Percentiles rank a stretch among this genome's conserved stretches.
These are phyloP conservation scores for Palaemon carinicauda DNA, from an alignment of 1,140 invertebrate species.

Conservation along the genomic window DNA sequence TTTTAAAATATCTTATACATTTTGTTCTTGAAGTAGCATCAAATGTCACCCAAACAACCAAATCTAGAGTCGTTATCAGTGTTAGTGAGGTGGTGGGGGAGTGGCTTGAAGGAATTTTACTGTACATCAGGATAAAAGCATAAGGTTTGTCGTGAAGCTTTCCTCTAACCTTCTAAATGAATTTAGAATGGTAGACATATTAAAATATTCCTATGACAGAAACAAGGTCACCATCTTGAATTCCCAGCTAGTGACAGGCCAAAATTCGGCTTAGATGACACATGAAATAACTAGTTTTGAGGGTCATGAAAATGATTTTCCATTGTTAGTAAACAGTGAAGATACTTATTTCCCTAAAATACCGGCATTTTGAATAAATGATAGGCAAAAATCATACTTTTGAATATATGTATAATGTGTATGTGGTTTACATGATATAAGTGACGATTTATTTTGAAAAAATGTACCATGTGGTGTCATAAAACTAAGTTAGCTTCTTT, in stretches of 20 bases:
- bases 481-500: background rate
- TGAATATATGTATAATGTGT: background rate
- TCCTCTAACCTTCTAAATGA: background rate
- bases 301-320: background rate
- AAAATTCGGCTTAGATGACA: background rate
- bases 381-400: background rate
- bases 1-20: no score
- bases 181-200: background rate
- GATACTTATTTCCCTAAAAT: background rate
- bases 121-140: constrained; percentile 3
- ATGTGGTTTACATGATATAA: background rate
- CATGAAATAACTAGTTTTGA: background rate
- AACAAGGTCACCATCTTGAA: background rate
- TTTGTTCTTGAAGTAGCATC: no score
- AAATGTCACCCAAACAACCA: no score
- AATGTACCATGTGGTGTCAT: background rate
- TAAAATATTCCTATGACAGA: background rate
- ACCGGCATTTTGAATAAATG: background rate
- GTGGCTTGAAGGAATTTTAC: background rate
- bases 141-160: background rate
- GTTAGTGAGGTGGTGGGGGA: no score
- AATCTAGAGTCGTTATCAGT: no score
- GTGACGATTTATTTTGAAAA: background rate
- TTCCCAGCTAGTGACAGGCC: background rate
- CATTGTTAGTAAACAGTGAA: background rate